Evolutionary conservation across 2,797 vertebrate species (phyloP).

Genomic region (Takifugu ocellatus): DNA sequence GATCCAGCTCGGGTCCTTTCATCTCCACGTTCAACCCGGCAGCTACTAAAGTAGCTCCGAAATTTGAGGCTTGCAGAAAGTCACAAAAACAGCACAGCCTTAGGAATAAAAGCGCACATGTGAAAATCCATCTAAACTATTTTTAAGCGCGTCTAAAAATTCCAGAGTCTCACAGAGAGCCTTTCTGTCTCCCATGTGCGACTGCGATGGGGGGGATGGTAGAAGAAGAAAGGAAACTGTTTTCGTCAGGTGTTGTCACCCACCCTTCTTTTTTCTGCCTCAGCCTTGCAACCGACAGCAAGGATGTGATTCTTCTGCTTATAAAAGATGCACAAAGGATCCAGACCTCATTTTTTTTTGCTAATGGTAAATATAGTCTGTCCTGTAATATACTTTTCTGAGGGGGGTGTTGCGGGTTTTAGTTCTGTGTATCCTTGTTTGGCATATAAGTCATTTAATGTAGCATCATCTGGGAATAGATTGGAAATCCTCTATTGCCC

Average conservation of each 20-base stretch:
- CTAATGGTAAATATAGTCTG: neutral
- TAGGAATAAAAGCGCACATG: conserved; percentile 39
- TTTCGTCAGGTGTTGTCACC: conserved; percentile 38
- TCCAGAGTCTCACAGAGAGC: conserved; percentile 42
- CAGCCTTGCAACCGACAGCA: conserved; percentile 28
- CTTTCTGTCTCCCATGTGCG: conserved; percentile 37
- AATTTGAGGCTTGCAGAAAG: conserved; percentile 8
- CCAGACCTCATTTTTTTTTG: neutral
- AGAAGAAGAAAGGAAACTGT: conserved; percentile 44
- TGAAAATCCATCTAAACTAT: conserved; percentile 45
- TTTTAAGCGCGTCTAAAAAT: conserved; percentile 25
- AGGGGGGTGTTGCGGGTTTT: neutral
- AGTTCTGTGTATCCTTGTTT: neutral
- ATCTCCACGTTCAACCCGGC: too few species aligned
- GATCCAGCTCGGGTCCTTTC: too few species aligned
- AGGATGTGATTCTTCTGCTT: conserved; percentile 10
- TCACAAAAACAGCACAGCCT: conserved; percentile 25
- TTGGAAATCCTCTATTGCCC: neutral
- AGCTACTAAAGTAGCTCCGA: neutral
- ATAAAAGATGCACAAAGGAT: conserved; percentile 2
- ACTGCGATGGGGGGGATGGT: conserved; percentile 40
- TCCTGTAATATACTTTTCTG: neutral
- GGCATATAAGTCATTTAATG: neutral
- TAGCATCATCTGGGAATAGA: neutral
- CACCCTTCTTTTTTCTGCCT: conserved; percentile 29